A percentile compares a stretch with the other conserved stretches of the same genome.
Conservation (phyloP, 2,113 vertebrate genomes). For the Empidonax alnorum region DNA sequence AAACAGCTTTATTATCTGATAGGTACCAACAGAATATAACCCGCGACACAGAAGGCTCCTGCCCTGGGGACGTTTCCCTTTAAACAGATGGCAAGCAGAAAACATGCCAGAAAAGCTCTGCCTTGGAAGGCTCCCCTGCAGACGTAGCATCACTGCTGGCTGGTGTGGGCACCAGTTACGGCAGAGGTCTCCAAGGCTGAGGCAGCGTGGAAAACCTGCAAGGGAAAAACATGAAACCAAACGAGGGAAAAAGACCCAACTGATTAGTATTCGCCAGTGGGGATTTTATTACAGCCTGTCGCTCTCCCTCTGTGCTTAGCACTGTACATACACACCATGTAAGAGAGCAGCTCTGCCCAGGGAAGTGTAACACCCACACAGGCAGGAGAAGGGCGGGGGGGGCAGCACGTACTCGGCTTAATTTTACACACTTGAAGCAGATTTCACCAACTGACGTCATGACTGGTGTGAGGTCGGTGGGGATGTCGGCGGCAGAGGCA, state of each 20-base stretch:
- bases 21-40: not conserved
- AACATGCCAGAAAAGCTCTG: not conserved
- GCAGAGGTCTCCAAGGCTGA: not conserved
- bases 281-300: not conserved
- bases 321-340: fast-evolving
- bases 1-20: constrained; percentile 15
- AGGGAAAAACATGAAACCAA: not conserved
- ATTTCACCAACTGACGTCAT: not conserved
- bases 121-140: not conserved
- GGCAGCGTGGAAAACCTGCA: not conserved
- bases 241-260: not conserved
- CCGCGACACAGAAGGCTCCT: not conserved
- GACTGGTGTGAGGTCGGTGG: not conserved
- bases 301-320: not conserved
- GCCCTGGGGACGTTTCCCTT: not conserved
- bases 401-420: not conserved
- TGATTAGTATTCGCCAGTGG: not conserved
- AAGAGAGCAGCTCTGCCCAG: not conserved
- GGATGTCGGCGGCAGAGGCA: fast-evolving
- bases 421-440: not conserved
- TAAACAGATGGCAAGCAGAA: not conserved
- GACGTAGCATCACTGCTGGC: not conserved
- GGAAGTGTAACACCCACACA: not conserved
- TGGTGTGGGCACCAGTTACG: not conserved
- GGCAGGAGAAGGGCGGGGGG: not conserved